Conservation (phyloP, 1,140 invertebrate species). For the Elymnias hypermnestra region DNA sequence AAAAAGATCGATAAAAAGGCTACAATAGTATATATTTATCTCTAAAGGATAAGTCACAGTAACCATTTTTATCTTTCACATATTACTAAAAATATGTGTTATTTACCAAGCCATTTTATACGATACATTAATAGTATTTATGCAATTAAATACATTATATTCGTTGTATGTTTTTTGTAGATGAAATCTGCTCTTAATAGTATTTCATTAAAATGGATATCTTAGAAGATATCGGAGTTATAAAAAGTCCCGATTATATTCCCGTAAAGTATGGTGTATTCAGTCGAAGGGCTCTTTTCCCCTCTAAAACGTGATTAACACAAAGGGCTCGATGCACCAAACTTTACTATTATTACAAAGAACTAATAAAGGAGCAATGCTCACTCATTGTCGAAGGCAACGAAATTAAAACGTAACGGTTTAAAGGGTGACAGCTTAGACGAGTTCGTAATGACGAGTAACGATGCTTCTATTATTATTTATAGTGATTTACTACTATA, state of each 20-base stretch:
- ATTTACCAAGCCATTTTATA: too few species aligned
- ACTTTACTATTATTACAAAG: slow-evolving; percentile 37
- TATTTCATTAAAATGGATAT: too few species aligned
- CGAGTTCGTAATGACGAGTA: slow-evolving; percentile 30
- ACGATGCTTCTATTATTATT: neutral
- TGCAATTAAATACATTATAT: too few species aligned
- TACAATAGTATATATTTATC: too few species aligned
- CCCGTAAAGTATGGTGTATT: neutral
- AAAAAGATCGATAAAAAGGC: too few species aligned
- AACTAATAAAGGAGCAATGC: slow-evolving; percentile 31
- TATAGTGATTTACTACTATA: neutral
- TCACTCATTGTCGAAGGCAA: slow-evolving; percentile 28
- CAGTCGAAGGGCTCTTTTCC: slow-evolving; percentile 32
- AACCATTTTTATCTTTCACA: too few species aligned
- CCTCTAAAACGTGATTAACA: slow-evolving; percentile 44
- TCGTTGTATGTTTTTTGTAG: too few species aligned
- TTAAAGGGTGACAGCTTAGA: slow-evolving; percentile 29
- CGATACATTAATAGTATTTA: too few species aligned
- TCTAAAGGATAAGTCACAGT: too few species aligned
- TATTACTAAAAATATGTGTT: too few species aligned
- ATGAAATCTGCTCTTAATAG: too few species aligned
- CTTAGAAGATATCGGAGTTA: too few species aligned
- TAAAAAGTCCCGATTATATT: neutral
- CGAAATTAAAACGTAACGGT: slow-evolving; percentile 36
- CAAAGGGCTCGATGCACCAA: slow-evolving; percentile 43